Evolutionary conservation across 2,113 vertebrate genomes (phyloP).

Genomic region (Nothoprocta pentlandii): DNA sequence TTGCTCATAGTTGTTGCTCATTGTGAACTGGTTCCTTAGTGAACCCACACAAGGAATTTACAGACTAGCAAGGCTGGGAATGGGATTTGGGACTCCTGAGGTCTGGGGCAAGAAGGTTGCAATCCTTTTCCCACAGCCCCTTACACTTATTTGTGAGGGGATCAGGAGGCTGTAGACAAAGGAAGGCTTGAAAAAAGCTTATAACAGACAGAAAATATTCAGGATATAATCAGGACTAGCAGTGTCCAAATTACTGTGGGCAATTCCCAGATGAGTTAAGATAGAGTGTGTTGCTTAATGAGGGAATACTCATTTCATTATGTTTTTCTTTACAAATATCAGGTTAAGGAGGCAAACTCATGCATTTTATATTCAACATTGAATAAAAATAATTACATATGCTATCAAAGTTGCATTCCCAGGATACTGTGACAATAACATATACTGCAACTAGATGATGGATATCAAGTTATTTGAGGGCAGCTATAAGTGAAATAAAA

Average conservation of each 20-base stretch:
- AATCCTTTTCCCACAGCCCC: background rate
- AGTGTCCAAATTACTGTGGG: background rate
- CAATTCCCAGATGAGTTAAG: background rate
- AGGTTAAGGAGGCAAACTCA: background rate
- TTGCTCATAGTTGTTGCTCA: background rate
- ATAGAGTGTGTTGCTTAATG: background rate
- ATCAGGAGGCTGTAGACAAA: background rate
- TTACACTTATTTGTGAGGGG: background rate
- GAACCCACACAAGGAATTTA: background rate
- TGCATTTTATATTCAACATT: background rate
- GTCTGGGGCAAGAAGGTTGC: background rate
- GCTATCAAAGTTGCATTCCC: background rate
- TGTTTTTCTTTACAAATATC: background rate
- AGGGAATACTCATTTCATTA: background rate
- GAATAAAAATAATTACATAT: background rate
- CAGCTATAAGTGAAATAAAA: background rate
- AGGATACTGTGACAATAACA: background rate
- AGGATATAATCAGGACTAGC: background rate
- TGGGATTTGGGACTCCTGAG: background rate
- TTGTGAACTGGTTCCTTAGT: background rate
- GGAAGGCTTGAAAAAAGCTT: background rate
- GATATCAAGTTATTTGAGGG: background rate
- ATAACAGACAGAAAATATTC: background rate
- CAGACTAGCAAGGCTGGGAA: background rate
- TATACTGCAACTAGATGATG: background rate